Percentiles rank a stretch among this genome's conserved stretches.
phyloP scores from a whole-genome alignment of 2,113 vertebrate species.

The Pogona vitticeps region DNA sequence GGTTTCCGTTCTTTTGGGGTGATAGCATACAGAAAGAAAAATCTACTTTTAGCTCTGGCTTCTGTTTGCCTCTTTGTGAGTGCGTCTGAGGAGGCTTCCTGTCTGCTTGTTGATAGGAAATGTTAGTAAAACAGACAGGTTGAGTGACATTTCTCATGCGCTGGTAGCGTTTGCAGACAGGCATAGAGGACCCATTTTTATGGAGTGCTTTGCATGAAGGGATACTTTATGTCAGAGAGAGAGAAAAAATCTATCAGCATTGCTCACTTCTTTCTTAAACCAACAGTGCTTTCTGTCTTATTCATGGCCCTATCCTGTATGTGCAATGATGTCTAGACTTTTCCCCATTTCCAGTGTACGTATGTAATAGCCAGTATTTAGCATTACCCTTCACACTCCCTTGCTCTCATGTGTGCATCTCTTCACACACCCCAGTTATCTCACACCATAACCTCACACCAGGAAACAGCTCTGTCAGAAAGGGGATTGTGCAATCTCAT shows the following conservation, averaged over 20 bases:
- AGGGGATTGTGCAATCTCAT: background rate
- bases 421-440: background rate
- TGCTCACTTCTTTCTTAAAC: background rate
- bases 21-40: constrained; percentile 41
- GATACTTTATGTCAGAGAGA: background rate
- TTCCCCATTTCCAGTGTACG: constrained; percentile 22
- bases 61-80: constrained; percentile 67
- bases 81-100: constrained; percentile 63
- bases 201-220: background rate
- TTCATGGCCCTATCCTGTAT: background rate
- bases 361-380: background rate
- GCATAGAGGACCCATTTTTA: background rate
- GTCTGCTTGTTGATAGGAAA: constrained; percentile 67
- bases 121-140: constrained; percentile 46
- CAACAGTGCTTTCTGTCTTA: constrained; percentile 6
- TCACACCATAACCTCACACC: background rate
- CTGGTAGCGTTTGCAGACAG: constrained; percentile 1
- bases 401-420: background rate
- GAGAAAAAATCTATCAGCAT: background rate
- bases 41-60: constrained; percentile 70
- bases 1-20: constrained; percentile 65
- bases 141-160: constrained; percentile 53
- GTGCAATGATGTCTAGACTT: background rate
- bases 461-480: background rate
- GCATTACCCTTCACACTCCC: background rate